Base-by-base conservation (phyloP, 2,797 vertebrate species). In the Enteromius mattozi region DNA sequence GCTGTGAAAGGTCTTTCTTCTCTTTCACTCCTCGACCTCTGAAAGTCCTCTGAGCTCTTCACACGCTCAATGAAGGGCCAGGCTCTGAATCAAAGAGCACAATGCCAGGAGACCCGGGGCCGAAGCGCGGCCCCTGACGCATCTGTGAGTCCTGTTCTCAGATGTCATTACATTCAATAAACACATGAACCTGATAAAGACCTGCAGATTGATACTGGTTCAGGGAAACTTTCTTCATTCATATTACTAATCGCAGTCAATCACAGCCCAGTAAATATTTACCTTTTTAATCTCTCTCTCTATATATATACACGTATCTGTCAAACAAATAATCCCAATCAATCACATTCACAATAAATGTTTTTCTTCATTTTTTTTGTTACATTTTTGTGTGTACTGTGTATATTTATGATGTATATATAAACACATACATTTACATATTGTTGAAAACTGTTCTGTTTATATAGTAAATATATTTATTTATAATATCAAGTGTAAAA, bases 1-100 rank as follows among this genome's bases (percentile, higher is more conserved):
- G 90, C 92, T 93, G 92, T 94, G 90, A 93, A 91, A 89, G 92
- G 91, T 87, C 92, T 92, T 78, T 80, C n/a, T 65, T 54, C 45
- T 74, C 78, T 92, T 93, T 93, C 92, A 92, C 91, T 51, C n/a
- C 68, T 89, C 88, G 91, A 92, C 93, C 92, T 74, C 78, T 87
- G 84, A 75, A 93, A 94, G 93, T 92, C 95, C 95, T 94, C 96
- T 93, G 96, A 93, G 92, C 93, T 94, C 94, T 94, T 94, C 93
- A 94, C 94, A 93, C 93, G 92, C 91, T 93, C 93, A 96, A 95
- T 96, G 94, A 96, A 93, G 90, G 93, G 93, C 96, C 96, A 96
- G 94, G 93, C 90, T 94, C 94, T 90, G 94, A 95, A 95, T 94
- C 92, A 94, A 90, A 93, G 89, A 78, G 91, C 90, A 94, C 94